These are phyloP conservation scores for Clunio marinus DNA, from an alignment of 2,888 invertebrate species.

Conservation along the genomic window DNA sequence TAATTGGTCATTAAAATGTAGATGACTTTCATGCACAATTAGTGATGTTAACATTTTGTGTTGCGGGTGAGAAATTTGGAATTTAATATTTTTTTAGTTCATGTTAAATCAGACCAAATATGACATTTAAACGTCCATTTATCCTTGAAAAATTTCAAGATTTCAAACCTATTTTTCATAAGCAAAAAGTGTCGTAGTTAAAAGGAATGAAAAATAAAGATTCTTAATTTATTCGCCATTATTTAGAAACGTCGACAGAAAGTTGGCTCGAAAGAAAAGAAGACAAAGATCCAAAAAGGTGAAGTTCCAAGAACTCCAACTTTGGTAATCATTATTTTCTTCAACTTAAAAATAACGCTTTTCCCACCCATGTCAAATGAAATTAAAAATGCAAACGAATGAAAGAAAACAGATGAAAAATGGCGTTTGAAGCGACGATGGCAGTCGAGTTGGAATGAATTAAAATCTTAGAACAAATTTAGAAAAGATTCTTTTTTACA, in stretches of 20 bases:
- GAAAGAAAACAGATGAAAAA: background rate
- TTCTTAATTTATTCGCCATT: background rate
- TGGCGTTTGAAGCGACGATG: background rate
- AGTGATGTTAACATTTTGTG: no score
- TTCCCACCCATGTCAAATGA: conserved; percentile 10
- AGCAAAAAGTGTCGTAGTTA: no score
- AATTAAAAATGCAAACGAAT: background rate
- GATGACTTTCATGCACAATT: conserved; percentile 11
- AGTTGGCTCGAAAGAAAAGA: background rate
- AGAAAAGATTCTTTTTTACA: background rate
- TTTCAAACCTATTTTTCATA: no score
- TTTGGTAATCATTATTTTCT: background rate
- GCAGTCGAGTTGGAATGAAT: no score
- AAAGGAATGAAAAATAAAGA: background rate
- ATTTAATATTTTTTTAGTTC: no score
- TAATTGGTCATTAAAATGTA: conserved; percentile 21
- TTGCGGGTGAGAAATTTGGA: no score
- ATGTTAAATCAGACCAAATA: no score
- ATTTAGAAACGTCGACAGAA: background rate
- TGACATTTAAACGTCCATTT: no score
- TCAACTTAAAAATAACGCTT: background rate
- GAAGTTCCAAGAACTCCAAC: background rate
- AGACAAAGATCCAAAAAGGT: no score
- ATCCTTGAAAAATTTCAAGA: no score
- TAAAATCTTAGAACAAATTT: background rate